Percentiles rank a stretch among this genome's conserved stretches.
Conservation (phyloP, 2,888 invertebrate genomes). For the Baccha elongata region DNA sequence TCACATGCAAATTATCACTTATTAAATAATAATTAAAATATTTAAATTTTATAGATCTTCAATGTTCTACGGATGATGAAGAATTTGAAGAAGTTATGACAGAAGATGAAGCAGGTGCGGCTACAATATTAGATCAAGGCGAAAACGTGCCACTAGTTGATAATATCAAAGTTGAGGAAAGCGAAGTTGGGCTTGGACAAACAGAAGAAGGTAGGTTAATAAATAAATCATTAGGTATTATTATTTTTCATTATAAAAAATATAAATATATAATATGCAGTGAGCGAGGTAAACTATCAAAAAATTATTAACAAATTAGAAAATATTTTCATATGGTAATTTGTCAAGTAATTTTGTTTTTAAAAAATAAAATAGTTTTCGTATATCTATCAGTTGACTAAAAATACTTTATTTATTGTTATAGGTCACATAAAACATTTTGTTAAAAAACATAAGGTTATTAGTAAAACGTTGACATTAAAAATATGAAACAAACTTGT, state of each 20-base stretch:
- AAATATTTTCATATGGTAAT: too few relatives aligned
- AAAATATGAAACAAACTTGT: too few relatives aligned
- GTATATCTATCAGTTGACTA: too few relatives aligned
- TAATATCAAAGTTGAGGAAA: slow-evolving; percentile 49
- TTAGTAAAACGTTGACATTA: too few relatives aligned
- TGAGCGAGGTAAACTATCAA: slow-evolving; percentile 44
- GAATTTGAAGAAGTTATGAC: slow-evolving; percentile 86
- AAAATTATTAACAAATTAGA: too few relatives aligned
- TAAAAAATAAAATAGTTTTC: too few relatives aligned
- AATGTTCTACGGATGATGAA: slow-evolving; percentile 88
- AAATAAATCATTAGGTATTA: background rate
- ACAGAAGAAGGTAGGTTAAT: slow-evolving; percentile 63
- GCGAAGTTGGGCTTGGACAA: slow-evolving; percentile 53
- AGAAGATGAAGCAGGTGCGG: slow-evolving; percentile 83
- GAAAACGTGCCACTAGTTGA: slow-evolving; percentile 73
- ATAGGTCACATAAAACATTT: too few relatives aligned
- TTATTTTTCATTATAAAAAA: slow-evolving; percentile 14
- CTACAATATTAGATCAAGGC: slow-evolving; percentile 81
- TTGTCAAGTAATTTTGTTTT: too few relatives aligned
- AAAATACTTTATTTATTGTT: too few relatives aligned
- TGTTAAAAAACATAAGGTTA: too few relatives aligned
- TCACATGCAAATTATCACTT: background rate
- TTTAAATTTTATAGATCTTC: slow-evolving; percentile 83
- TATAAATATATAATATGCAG: too few relatives aligned
- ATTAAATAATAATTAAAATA: background rate